Evolutionary conservation across 1,140 invertebrate species (phyloP), one percentile per base, ranked within the genome.

Genomic region (Wiebesia pumilae): DNA sequence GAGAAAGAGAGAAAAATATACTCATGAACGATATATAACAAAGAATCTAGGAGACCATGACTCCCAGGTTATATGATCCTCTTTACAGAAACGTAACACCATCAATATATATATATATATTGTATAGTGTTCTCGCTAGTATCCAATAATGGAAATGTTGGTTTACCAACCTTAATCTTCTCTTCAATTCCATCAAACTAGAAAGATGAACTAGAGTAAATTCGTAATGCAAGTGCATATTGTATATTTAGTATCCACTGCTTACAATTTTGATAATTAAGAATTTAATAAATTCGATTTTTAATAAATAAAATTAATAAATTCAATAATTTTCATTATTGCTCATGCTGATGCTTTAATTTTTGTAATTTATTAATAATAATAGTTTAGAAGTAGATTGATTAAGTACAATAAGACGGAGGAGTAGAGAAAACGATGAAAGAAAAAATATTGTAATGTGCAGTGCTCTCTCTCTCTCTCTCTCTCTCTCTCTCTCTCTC

Each of bases 1-100:
- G 69, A 40, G 14, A 73, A 21, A 73, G n/a, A 73, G 65, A 69
- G 69, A 73, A 35, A 73, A 73, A 73, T 27, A 35, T 40, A 73
- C 69, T 73, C 69, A 73, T 40, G 14, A 73, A 21, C 69, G 30
- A 40, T 73, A 40, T 16, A 73, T 19, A 73, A 73, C 69, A 73
- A 73, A 73, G 69, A 35, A 38, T 73, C 38, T 73, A 73, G 6
- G 10, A 73, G 19, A 33, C 35, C 69, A 21, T 73, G 69, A 24
- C 69, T 73, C 69, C 3, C 19, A 30, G 69, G 21, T 2, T 73
- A 73, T 73, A 73, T 40, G 69, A 73, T 73, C 69, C 69, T 73
- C 69, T 40, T 40, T 21, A 73, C 65, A 30, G 30, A 30, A 33
- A 69, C 65, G 51, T 54, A 12, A 12, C 51, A 12, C 51, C 30